These are phyloP conservation scores for Drosophila pegasa DNA, from an alignment of 2,888 invertebrate species.

Conservation along the genomic window DNA sequence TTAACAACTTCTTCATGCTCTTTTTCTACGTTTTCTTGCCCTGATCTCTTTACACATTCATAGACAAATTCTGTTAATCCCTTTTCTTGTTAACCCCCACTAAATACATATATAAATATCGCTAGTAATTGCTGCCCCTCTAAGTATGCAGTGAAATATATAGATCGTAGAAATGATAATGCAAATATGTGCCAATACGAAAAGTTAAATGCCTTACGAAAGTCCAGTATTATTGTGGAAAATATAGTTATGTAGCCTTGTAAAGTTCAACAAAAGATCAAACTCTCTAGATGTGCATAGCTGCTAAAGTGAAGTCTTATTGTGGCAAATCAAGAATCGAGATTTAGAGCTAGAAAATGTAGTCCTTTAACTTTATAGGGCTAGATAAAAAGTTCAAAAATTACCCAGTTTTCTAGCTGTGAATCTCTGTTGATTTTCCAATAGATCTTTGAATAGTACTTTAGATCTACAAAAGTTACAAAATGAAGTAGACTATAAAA, in stretches of 20 bases:
- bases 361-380: no score
- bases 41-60: not conserved
- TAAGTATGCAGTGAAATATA: constrained; percentile 11
- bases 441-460: not conserved
- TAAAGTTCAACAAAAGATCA: no score
- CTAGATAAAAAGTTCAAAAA: no score
- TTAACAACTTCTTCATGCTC: not conserved
- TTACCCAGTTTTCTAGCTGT: no score
- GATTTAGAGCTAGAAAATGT: not conserved
- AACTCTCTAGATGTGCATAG: no score
- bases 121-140: constrained; percentile 4
- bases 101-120: not conserved
- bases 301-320: no score
- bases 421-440: not conserved
- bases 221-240: no score
- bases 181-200: not conserved
- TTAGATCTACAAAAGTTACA: not conserved
- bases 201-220: not conserved
- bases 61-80: not conserved
- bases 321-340: no score
- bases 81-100: rapidly evolving
- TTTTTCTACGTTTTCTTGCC: not conserved
- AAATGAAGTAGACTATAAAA: not conserved
- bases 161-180: constrained; percentile 4
- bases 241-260: no score